Percentiles rank a stretch among this genome's conserved stretches.
Conservation (phyloP, 2,113 vertebrate genomes). For the Oostethus manadensis region DNA sequence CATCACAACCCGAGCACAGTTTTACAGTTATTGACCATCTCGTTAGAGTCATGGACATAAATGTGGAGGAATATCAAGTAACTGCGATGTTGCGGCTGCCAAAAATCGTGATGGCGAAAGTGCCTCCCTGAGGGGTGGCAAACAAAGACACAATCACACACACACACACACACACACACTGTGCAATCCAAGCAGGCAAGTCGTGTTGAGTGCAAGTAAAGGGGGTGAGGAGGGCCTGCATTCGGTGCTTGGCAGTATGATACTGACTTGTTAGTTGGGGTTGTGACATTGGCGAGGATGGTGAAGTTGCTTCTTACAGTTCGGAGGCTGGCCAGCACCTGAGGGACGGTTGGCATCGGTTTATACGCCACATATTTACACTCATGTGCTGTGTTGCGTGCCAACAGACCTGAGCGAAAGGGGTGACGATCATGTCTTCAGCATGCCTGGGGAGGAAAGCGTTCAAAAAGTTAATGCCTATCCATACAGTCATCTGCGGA, state of each 20-base stretch:
- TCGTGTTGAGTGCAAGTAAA: conserved; percentile 30
- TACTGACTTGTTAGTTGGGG: conserved; percentile 90
- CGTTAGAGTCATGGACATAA: conserved; percentile 42
- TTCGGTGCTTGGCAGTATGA: conserved; percentile 43
- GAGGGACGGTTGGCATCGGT: conserved; percentile 14
- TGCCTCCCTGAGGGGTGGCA: conserved; percentile 22
- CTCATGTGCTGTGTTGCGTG: conserved; percentile 5
- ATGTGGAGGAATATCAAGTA: conserved; percentile 30
- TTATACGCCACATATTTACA: no score
- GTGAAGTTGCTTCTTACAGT: conserved; percentile 93
- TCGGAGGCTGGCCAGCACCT: conserved; percentile 92
- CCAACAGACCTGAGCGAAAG: conserved; percentile 85
- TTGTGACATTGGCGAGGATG: conserved; percentile 87
- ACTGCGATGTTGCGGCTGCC: conserved; percentile 6
- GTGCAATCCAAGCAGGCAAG: conserved; percentile 35
- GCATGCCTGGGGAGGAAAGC: conserved; percentile 71
- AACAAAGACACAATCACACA: conserved; percentile 10
- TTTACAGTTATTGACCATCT: conserved; percentile 62
- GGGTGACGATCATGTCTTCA: conserved; percentile 92
- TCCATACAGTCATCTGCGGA: no score
- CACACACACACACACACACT: conserved; percentile 36
- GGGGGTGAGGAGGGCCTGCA: background rate
- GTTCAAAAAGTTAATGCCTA: conserved; percentile 6
- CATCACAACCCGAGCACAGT: conserved; percentile 51
- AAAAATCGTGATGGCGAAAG: conserved; percentile 35